These are phyloP conservation scores for Hylaea fasciaria DNA, from an alignment of 2,888 invertebrate species.

Conservation along the genomic window DNA sequence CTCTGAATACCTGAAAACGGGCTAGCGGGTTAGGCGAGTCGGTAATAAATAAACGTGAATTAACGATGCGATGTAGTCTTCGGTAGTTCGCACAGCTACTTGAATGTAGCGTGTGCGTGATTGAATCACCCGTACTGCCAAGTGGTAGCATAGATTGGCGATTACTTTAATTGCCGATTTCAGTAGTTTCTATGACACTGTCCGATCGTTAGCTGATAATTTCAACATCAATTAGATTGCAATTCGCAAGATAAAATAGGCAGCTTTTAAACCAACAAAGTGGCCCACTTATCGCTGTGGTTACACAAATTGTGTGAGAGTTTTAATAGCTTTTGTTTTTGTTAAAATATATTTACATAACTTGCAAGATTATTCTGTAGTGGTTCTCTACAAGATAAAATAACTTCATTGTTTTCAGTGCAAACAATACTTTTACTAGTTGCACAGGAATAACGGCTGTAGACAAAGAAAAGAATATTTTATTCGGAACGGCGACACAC, in stretches of 20 bases:
- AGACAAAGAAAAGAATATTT: constrained; percentile 79
- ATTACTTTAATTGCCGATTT: constrained; percentile 35
- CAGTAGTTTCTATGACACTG: constrained; percentile 17
- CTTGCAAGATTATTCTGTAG: constrained; percentile 48
- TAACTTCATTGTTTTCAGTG: constrained; percentile 65
- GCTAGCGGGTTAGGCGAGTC: constrained; percentile 41
- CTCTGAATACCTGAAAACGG: constrained; percentile 52
- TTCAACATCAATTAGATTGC: constrained; percentile 14
- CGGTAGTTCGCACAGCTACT: constrained; percentile 20
- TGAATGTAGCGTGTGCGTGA: constrained; percentile 31
- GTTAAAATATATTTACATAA: constrained; percentile 49
- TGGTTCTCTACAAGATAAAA: constrained; percentile 52
- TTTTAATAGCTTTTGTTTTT: constrained; percentile 28
- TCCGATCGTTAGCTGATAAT: constrained; percentile 17
- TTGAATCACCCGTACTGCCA: constrained; percentile 24
- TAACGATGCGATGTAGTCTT: constrained; percentile 36
- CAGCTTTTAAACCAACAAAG: constrained; percentile 24
- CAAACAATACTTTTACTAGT: constrained; percentile 73
- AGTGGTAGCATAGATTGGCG: constrained; percentile 24
- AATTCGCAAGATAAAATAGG: constrained; percentile 11
- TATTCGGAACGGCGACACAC: constrained; percentile 77
- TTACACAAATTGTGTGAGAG: constrained; percentile 28
- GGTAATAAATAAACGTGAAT: constrained; percentile 36
- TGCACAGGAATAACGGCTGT: constrained; percentile 67
- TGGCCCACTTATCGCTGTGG: constrained; percentile 22